Conservation (phyloP, 2,797 vertebrate species). For the Pangasius mekongensis region DNA sequence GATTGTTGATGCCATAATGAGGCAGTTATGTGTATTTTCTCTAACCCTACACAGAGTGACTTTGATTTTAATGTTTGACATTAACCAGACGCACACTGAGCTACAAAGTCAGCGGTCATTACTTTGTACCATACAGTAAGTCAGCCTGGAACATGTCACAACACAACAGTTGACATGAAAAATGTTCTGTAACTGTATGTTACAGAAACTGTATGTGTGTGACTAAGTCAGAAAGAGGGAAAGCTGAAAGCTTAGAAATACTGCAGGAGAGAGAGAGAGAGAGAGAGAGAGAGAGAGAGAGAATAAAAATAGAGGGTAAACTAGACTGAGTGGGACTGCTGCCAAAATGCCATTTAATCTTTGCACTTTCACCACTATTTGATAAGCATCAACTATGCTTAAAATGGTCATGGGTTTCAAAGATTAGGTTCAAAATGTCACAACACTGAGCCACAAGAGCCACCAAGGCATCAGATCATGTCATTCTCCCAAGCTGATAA, state of each 20-base stretch:
- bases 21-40: not conserved
- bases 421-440: conserved; percentile 49
- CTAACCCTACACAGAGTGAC: not conserved
- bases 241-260: not conserved
- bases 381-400: conserved; percentile 44
- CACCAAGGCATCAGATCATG: conserved; percentile 32
- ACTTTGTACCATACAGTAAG: not conserved
- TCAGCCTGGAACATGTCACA: not conserved
- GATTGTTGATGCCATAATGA: not conserved
- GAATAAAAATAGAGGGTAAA: not conserved
- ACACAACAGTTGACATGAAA: not conserved
- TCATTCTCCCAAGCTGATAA: conserved; percentile 34
- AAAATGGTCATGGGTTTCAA: conserved; percentile 36
- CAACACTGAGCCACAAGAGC: conserved; percentile 17
- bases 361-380: conserved; percentile 25
- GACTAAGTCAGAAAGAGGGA: conserved; percentile 12
- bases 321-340: not conserved
- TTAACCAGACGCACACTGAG: not conserved
- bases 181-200: not conserved
- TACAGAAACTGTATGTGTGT: not conserved
- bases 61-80: not conserved
- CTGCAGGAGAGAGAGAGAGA: not conserved
- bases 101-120: not conserved
- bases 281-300: conserved; percentile 6
- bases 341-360: conserved; percentile 41